Base-by-base conservation (phyloP, 2,888 invertebrate genomes). In the Biston betularia region DNA sequence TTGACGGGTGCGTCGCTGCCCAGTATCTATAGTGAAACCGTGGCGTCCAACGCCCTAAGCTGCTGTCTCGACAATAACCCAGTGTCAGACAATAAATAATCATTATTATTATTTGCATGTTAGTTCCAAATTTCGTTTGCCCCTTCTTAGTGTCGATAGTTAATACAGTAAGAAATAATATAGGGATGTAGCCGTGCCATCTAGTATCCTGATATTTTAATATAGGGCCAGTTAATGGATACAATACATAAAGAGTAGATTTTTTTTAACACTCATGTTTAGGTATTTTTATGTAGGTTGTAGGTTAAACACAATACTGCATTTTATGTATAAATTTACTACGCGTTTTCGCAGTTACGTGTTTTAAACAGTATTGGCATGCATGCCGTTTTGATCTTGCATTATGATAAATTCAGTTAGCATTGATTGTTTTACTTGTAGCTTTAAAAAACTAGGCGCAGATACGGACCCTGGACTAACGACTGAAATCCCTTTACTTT, bases 1-100 rank as follows among this genome's bases (percentile, higher is more conserved):
- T 0, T 8, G 4, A 34, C 10, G 50, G 34, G 6, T n/a, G 50
- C 50, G 50, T 12, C 50, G 34, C 12, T 63, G 61, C 71, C 76
- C 72, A 67, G 74, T 71, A 73, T 80, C 82, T 84, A 79, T 89
- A 89, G 89, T 87, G 24, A 85, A 89, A 88, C 86, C 82, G 82
- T 75, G 89, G 89, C 89, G 84, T 69, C 63, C 66, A 74, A 74
- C 82, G 88, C 89, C 72, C 50, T 0, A 71, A 90, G 87, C 93
- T 93, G 93, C 93, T 93, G 93, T 93, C 93, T 93, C 83, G 93
- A 93, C 93, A 93, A 93, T 93, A 93, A 93, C 91, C 92, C 91
- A 92, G 93, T 93, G 93, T 93, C 91, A 92, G 93, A 93, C 93
- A 93, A 93, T 93, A 93, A 93, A 93, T 93, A 93, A 93, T 90